phyloP scores from a whole-genome alignment of 2,888 invertebrate genomes.

The Lordiphosa fenestrarum region DNA sequence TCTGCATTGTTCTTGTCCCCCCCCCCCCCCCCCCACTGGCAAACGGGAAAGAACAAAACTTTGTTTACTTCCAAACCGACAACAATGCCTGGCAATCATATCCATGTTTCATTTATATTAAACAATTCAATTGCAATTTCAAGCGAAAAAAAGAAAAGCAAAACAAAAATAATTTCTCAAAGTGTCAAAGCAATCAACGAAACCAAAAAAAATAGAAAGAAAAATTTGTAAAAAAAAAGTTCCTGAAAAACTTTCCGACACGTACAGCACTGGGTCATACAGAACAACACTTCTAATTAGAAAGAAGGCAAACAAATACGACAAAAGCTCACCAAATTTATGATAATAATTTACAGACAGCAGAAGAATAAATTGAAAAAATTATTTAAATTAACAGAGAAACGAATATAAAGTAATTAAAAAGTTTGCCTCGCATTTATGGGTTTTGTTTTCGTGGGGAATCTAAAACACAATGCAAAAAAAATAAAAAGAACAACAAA shows the following conservation, averaged over 20 bases:
- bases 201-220: slow-evolving; percentile 1
- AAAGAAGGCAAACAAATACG: slow-evolving; percentile 16
- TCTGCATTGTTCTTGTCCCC: slow-evolving; percentile 1
- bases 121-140: slow-evolving; percentile 62
- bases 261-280: slow-evolving; percentile 39
- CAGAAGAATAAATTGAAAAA: slow-evolving; percentile 42
- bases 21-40: neutral
- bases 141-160: slow-evolving; percentile 15
- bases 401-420: slow-evolving; percentile 69
- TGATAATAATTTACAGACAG: slow-evolving; percentile 64
- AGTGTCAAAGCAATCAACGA: slow-evolving; percentile 72
- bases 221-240: slow-evolving; percentile 45
- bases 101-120: slow-evolving; percentile 52
- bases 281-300: slow-evolving; percentile 65
- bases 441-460: slow-evolving; percentile 29
- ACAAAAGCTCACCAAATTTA: slow-evolving; percentile 57
- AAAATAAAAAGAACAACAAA: slow-evolving; percentile 26
- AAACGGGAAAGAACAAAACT: neutral
- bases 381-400: slow-evolving; percentile 57
- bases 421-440: slow-evolving; percentile 67
- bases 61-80: neutral
- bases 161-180: slow-evolving; percentile 41
- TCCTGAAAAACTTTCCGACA: slow-evolving; percentile 58
- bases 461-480: slow-evolving; percentile 21
- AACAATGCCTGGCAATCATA: slow-evolving; percentile 51